A percentile compares a stretch with the other conserved stretches of the same genome.
These are phyloP conservation scores for Dyspetes luteomarginatus DNA, from an alignment of 2,888 invertebrate species.

Conservation along the genomic window DNA sequence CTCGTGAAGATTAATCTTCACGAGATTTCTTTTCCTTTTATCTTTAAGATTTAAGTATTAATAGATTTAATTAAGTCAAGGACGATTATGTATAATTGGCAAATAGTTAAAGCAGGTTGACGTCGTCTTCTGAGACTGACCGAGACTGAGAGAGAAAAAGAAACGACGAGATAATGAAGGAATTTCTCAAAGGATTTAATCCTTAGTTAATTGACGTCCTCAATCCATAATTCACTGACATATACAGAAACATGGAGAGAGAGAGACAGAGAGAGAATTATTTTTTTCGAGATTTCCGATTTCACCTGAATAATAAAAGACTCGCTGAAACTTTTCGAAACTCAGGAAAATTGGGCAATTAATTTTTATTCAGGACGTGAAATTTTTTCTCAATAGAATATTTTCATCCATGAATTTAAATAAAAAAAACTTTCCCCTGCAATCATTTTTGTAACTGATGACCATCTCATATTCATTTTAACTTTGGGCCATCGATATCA, in stretches of 20 bases:
- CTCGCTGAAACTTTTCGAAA: not conserved
- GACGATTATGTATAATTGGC: not conserved
- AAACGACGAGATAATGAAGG: not conserved
- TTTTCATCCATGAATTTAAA: no score
- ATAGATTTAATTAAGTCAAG: not conserved
- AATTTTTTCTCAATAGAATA: no score
- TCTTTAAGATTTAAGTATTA: slow-evolving; percentile 19
- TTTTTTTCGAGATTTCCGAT: not conserved
- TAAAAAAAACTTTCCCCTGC: no score
- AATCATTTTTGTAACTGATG: no score
- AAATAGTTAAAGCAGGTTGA: slow-evolving; percentile 2
- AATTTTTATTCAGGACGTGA: no score
- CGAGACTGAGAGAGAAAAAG: not conserved
- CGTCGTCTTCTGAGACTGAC: not conserved
- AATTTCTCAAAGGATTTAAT: slow-evolving; percentile 18
- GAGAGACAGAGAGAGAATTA: not conserved
- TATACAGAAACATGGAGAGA: not conserved
- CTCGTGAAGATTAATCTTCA: not conserved
- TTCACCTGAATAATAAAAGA: not conserved
- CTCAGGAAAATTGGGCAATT: not conserved
- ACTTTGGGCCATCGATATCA: no score
- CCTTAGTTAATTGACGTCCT: slow-evolving; percentile 39
- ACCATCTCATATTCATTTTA: no score
- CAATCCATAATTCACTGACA: not conserved
- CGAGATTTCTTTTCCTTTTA: no score